Evolutionary conservation across 2,113 vertebrate species (phyloP), one percentile per base, ranked within the genome.

Genomic region (Pagrus major): DNA sequence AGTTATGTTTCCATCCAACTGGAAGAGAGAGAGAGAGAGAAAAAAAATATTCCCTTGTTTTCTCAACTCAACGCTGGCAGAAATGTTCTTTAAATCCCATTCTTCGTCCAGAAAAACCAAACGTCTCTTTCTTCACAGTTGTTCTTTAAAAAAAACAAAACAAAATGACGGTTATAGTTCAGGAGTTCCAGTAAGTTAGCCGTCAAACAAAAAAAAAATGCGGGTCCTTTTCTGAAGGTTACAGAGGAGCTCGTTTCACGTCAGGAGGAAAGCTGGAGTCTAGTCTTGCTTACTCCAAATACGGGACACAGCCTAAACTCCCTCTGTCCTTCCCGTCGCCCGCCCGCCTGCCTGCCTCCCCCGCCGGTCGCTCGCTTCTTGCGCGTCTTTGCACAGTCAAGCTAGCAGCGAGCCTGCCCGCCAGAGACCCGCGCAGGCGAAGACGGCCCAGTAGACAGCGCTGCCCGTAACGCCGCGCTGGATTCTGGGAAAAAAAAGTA

Each of bases 81-180:
- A 86, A 74, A 76, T 82, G 81, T 85, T 82, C 68, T 91, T 88
- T 90, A 89, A 93, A 93, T 92, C 87, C 89, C 91, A 92, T 90
- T 92, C 83, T 86, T 76, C 76, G 78, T 66, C 79, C 78, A 37
- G 5, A 69, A 76, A 76, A 76, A 76, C 54, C 67, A 55, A 87
- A 83, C 6, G 81, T 89, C 74, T 86, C 68, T 72, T 86, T 69
- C 69, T 87, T 74, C 83, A 42, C 81, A 71, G 81, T 80, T 86
- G n/a, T n/a, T n/a, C n/a, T n/a, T n/a, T n/a, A n/a, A n/a, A n/a
- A n/a, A n/a, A n/a, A n/a, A n/a, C n/a, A n/a, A n/a, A n/a, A n/a
- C 60, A 71, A 80, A 76, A 21, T 52, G 64, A 78, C 74, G 60
- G 27, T 67, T 71, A n/a, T n/a, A 35, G 59, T 71, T 73, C 25